Conservation (phyloP, 2,113 vertebrate species). For the Gavialis gangeticus region DNA sequence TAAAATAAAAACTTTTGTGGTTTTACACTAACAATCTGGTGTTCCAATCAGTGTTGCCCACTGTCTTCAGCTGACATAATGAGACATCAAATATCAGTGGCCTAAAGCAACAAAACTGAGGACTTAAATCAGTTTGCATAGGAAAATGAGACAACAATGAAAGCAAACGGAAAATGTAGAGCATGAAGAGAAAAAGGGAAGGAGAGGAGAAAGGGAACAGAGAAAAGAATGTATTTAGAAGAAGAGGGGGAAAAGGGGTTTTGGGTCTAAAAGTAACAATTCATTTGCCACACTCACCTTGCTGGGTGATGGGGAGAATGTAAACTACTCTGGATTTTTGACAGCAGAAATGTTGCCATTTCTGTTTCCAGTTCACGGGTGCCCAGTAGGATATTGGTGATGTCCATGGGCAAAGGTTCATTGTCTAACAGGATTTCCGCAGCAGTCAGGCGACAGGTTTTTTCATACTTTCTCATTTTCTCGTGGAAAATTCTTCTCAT, state of each 20-base stretch:
- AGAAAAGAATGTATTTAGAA: background rate
- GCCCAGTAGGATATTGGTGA: slow-evolving; percentile 70
- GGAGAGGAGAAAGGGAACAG: background rate
- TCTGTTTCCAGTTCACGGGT: slow-evolving; percentile 36
- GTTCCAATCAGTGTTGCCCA: background rate
- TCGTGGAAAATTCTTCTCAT: slow-evolving; percentile 76
- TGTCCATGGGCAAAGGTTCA: slow-evolving; percentile 50
- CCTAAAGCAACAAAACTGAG: accelerated
- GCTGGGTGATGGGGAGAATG: slow-evolving; percentile 10
- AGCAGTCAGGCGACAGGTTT: slow-evolving; percentile 54
- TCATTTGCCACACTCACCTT: slow-evolving; percentile 17
- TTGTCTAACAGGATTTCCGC: slow-evolving; percentile 70
- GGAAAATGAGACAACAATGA: background rate
- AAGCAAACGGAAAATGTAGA: background rate
- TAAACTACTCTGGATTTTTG: slow-evolving; percentile 67
- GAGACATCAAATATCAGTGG: background rate
- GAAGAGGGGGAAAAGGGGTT: background rate
- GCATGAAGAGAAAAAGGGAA: background rate
- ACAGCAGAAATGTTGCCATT: slow-evolving; percentile 43
- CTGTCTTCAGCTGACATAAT: background rate
- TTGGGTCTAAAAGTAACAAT: background rate
- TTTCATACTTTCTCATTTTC: slow-evolving; percentile 42
- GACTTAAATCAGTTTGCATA: background rate
- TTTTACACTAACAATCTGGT: background rate
- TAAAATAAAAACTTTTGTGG: background rate